Conservation (phyloP, 2,113 vertebrate genomes). For the Microcebus ravelobensis region DNA sequence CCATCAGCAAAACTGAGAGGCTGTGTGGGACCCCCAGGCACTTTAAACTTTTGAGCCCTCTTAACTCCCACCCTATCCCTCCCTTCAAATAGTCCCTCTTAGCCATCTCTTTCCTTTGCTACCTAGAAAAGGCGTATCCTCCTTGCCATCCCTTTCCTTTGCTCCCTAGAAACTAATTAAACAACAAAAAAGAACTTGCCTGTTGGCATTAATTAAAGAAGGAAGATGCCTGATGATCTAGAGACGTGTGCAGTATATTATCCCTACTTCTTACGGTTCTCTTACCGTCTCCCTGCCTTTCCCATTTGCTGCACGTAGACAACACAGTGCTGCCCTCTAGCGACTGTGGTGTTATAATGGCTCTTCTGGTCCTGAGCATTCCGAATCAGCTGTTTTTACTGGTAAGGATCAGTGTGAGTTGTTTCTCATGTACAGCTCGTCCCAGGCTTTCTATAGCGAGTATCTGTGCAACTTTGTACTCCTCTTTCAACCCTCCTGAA, state of each 20-base stretch:
- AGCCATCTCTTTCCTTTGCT: conserved; percentile 34
- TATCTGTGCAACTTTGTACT: background rate
- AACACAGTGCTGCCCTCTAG: background rate
- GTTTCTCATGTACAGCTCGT: background rate
- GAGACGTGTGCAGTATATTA: background rate
- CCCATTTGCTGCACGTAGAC: background rate
- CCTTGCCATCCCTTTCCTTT: background rate
- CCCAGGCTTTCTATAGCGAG: background rate
- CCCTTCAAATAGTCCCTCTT: background rate
- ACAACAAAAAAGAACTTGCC: background rate
- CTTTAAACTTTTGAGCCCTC: conserved; percentile 27
- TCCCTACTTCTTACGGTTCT: background rate
- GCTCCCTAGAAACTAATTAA: background rate
- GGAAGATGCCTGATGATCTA: conserved; percentile 8
- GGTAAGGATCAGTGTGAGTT: background rate
- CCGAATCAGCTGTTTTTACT: background rate
- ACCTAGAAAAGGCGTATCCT: background rate
- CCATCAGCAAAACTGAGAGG: conserved; percentile 53
- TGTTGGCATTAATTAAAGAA: conserved; percentile 65
- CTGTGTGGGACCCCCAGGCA: conserved; percentile 27
- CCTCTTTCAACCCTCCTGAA: background rate
- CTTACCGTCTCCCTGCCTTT: background rate
- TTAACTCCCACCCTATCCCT: background rate
- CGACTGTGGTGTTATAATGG: background rate
- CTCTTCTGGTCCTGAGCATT: background rate